Conservation (phyloP, 2,888 invertebrate species). For the Brachyopa scutellaris region DNA sequence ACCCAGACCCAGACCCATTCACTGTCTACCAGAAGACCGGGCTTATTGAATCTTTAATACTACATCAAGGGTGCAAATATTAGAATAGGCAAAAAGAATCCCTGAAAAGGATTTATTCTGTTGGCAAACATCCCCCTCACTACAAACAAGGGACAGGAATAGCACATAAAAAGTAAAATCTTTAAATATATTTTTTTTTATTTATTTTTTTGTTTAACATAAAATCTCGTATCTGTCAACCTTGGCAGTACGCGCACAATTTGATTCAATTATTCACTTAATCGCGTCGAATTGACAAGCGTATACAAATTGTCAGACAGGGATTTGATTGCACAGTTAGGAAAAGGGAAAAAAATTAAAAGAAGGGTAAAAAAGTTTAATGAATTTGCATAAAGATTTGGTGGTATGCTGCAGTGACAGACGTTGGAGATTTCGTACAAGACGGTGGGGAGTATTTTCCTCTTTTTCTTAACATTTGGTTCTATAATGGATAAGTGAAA, state of each 20-base stretch:
- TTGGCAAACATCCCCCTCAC: too few relatives aligned
- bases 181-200: neutral
- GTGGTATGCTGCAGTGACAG: constrained; percentile 17
- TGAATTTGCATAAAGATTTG: constrained; percentile 34
- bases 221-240: constrained; percentile 59
- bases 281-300: constrained; percentile 48
- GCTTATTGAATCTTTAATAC: constrained; percentile 37
- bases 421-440: neutral
- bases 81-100: constrained; percentile 1
- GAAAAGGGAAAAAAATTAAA: neutral
- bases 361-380: constrained; percentile 20
- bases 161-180: constrained; percentile 5
- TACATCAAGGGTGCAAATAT: neutral
- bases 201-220: neutral
- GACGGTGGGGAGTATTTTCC: neutral
- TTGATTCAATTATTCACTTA: constrained; percentile 69
- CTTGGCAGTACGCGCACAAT: constrained; percentile 65
- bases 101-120: neutral
- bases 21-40: too few relatives aligned
- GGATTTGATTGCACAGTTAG: constrained; percentile 32
- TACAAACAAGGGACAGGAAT: too few relatives aligned
- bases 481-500: constrained; percentile 42
- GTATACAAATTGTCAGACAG: constrained; percentile 56
- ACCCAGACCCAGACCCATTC: too few relatives aligned
- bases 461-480: constrained; percentile 4